Evolutionary conservation across 2,113 vertebrate genomes (phyloP).

Genomic region (Pygoscelis adeliae): DNA sequence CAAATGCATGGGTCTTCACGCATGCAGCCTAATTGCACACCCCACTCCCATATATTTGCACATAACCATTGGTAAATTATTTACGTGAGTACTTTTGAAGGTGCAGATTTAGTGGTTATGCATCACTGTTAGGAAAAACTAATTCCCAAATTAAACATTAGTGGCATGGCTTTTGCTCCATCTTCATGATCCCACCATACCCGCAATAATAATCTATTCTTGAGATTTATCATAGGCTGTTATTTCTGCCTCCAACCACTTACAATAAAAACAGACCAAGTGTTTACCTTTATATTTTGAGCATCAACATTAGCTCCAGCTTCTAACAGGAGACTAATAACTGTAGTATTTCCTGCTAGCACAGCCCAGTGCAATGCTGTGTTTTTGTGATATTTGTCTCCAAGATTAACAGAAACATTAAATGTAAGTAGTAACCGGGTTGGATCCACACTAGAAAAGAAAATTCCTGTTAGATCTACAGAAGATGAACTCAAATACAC

Average conservation of each 20-base stretch:
- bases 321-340: conserved; percentile 96
- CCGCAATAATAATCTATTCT: not conserved
- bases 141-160: not conserved
- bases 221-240: not conserved
- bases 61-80: not conserved
- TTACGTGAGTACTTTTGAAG: not conserved
- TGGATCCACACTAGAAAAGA: conserved; percentile 91
- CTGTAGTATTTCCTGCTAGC: conserved; percentile 97
- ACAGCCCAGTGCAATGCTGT: conserved; percentile 98
- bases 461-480: conserved; percentile 61
- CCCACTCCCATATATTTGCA: not conserved
- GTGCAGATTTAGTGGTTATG: not conserved
- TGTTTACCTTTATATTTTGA: conserved; percentile 94
- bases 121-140: not conserved
- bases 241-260: not conserved
- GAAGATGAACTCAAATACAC: not conserved
- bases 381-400: conserved; percentile 99
- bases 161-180: not conserved
- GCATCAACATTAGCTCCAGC: conserved; percentile 95
- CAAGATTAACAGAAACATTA: conserved; percentile 97
- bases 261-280: conserved; percentile 6
- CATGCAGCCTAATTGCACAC: not conserved
- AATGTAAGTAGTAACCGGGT: conserved; percentile 96
- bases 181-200: not conserved
- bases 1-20: not conserved